Base-by-base conservation (phyloP, 2,113 vertebrate genomes). In the Odobenus rosmarus region DNA sequence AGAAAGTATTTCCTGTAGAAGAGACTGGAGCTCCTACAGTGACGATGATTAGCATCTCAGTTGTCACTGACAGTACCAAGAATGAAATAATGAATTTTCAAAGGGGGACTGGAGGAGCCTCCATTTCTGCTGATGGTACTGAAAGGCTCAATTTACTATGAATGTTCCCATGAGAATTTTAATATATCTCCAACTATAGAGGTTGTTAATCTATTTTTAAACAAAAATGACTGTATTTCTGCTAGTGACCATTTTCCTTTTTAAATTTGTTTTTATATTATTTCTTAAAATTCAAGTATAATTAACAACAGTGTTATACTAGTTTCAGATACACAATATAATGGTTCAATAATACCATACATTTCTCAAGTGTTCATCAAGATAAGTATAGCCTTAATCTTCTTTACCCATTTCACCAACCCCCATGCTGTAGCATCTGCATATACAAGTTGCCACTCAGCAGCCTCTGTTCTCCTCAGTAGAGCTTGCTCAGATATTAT, bases 81-180 rank as follows among this genome's bases (percentile, higher is more conserved):
- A 84, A 90, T 64, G 36, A 88, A 96, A 72, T 53, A 87, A 89
- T 79, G 21, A 36, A 55, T 36, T 83, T 88, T 91, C 62, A 94
- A 85, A 57, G 51, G n/a, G 13, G 42, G 39, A 19, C 0, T 95
- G 51, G 74, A 83, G 67, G 12, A 89, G 14, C 3, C 42, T 46
- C 71, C 12, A 51, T 61, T 89, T 91, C 83, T 96, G 53, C 11
- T 72, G 67, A 91, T 18, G 84, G 10, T 87, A 42, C 1, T 95
- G 82, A 98, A 97, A 96, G 69, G 31, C 49, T 92, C 83, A 69
- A 74, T 85, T 91, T 92, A 93, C 76, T 90, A 59, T 79, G 55
- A 83, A 28, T 64, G 51, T 79, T 55, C 28, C 62, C 42, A 42
- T 83, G 92, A 83, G 59, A 93, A 76, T 80, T 90, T 90, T 96